Conservation (phyloP, 2,888 invertebrate species). For the Pseudeuparius sepicola region DNA sequence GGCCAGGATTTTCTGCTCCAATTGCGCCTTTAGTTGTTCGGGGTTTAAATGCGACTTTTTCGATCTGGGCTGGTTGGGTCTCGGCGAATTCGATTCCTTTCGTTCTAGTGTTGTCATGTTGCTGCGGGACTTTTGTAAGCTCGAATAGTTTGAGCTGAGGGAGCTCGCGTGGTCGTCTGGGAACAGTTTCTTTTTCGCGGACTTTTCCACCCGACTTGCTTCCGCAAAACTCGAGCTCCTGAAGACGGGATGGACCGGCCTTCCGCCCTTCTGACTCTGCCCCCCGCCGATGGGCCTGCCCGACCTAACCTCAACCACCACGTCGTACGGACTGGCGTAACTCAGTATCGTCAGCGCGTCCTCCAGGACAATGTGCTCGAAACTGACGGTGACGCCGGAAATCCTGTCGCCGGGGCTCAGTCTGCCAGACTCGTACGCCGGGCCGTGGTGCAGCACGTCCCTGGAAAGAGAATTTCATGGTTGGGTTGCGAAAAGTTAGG, state of each 20-base stretch:
- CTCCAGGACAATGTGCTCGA: slow-evolving; percentile 80
- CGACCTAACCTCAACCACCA: slow-evolving; percentile 64
- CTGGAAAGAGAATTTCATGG: too few relatives aligned
- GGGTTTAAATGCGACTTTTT: slow-evolving; percentile 27
- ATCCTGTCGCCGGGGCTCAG: slow-evolving; percentile 81
- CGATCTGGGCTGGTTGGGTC: slow-evolving; percentile 22
- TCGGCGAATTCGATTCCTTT: slow-evolving; percentile 32
- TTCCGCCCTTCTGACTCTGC: slow-evolving; percentile 37
- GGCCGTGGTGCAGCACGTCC: slow-evolving; percentile 76
- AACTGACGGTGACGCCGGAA: slow-evolving; percentile 75
- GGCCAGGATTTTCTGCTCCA: slow-evolving; percentile 32
- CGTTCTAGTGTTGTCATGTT: slow-evolving; percentile 36
- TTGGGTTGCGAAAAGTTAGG: too few relatives aligned
- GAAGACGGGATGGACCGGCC: slow-evolving; percentile 66
- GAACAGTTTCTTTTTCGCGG: slow-evolving; percentile 35
- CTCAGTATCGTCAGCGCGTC: slow-evolving; percentile 84
- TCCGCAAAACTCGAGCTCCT: too few relatives aligned
- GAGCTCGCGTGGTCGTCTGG: slow-evolving; percentile 38
- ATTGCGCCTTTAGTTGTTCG: slow-evolving; percentile 31
- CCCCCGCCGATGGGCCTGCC: slow-evolving; percentile 33
- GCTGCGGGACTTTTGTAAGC: slow-evolving; percentile 35
- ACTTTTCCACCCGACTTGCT: slow-evolving; percentile 34
- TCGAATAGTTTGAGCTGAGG: slow-evolving; percentile 39
- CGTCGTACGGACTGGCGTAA: slow-evolving; percentile 85
- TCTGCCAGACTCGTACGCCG: slow-evolving; percentile 75